Conservation (phyloP, 2,888 invertebrate species). For the Tolmerus cingulatus region DNA sequence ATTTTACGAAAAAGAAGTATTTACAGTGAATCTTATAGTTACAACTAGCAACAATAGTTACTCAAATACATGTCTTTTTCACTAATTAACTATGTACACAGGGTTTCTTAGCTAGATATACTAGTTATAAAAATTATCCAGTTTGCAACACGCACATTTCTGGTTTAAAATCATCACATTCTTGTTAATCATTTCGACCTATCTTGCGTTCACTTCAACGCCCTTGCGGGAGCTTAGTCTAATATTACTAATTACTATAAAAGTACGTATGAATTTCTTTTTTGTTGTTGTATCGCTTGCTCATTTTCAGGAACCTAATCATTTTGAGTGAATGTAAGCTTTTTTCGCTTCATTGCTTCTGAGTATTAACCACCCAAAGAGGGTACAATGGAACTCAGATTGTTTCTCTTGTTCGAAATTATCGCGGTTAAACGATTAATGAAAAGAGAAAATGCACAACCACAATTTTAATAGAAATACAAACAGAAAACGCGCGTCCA, state of each 20-base stretch:
- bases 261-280: not conserved
- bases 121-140: slow-evolving; percentile 17
- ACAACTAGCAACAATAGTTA: slow-evolving; percentile 34
- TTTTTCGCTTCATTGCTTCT: not conserved
- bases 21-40: not conserved
- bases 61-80: not conserved
- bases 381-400: not conserved
- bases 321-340: not conserved
- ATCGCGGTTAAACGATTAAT: not conserved
- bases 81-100: slow-evolving; percentile 28
- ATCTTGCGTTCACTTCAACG: not conserved
- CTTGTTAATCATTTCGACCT: slow-evolving; percentile 6
- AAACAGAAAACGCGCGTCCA: not conserved
- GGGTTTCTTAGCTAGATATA: slow-evolving; percentile 11
- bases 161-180: slow-evolving; percentile 39
- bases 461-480: slow-evolving; percentile 19
- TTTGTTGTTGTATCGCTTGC: not conserved
- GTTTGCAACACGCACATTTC: not conserved
- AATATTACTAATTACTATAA: slow-evolving; percentile 3
- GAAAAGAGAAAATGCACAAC: slow-evolving; percentile 27
- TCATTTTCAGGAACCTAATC: slow-evolving; percentile 7
- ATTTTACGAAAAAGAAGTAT: slow-evolving; percentile 29
- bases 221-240: not conserved
- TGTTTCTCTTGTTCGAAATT: not conserved
- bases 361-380: not conserved